These are phyloP conservation scores for Rousettus madagascariensis DNA, from an alignment of 2,797 vertebrate genomes.

Conservation along the genomic window DNA sequence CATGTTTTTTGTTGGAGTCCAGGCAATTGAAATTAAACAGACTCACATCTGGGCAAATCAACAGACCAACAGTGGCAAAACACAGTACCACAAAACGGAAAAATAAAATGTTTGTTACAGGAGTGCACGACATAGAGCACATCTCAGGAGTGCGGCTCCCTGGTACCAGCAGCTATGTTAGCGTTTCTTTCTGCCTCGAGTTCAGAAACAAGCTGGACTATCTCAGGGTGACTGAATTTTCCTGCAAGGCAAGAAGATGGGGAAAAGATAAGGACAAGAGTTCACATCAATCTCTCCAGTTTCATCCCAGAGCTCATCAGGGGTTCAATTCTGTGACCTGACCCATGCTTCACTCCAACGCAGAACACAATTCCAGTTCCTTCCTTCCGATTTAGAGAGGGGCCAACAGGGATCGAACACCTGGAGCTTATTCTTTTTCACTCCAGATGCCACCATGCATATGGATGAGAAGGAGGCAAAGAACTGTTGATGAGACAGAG, in stretches of 20 bases:
- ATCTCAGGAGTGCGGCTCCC: conserved; percentile 71
- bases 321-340: not conserved
- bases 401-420: not conserved
- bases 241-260: conserved; percentile 85
- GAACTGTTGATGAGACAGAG: not conserved
- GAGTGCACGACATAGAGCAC: not conserved
- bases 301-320: not conserved
- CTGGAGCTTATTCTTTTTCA: not conserved
- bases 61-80: not conserved
- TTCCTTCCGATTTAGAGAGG: not conserved
- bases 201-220: conserved; percentile 90
- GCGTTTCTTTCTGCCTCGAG: conserved; percentile 89
- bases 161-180: conserved; percentile 70
- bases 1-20: not conserved
- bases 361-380: not conserved
- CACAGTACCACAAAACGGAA: conserved; percentile 28
- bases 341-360: not conserved
- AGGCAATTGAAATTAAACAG: conserved; percentile 20
- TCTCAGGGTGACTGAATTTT: conserved; percentile 93
- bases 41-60: not conserved
- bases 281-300: not conserved
- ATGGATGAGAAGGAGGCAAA: not conserved
- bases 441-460: not conserved
- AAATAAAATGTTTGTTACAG: conserved; percentile 49
- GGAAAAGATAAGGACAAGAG: not conserved